phyloP scores from a whole-genome alignment of 2,113 vertebrate species.

The Podarcis cretensis region DNA sequence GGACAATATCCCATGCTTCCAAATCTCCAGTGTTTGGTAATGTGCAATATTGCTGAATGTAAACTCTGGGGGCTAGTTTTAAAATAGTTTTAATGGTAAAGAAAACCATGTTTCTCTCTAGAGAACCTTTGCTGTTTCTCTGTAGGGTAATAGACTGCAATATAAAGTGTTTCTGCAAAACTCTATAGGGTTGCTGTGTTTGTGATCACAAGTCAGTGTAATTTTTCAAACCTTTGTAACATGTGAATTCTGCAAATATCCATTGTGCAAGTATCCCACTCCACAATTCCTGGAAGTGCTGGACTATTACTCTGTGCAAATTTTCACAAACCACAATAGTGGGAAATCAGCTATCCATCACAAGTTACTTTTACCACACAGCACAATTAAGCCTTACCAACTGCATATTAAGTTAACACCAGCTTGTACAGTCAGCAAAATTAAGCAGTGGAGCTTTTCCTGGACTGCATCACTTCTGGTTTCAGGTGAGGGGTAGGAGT shows the following conservation, averaged over 20 bases:
- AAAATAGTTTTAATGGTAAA: not conserved
- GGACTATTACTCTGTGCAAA: not conserved
- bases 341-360: not conserved
- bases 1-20: not conserved
- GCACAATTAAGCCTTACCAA: not conserved
- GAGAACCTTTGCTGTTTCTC: not conserved
- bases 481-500: not conserved
- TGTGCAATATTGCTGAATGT: not conserved
- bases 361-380: not conserved
- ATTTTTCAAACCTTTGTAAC: not conserved
- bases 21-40: not conserved
- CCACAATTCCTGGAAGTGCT: not conserved
- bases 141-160: not conserved
- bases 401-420: not conserved
- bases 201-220: not conserved
- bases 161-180: not conserved
- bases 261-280: not conserved
- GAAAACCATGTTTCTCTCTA: not conserved
- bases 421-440: not conserved
- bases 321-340: not conserved
- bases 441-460: not conserved
- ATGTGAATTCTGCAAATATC: not conserved
- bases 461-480: not conserved
- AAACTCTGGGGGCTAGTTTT: not conserved
- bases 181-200: not conserved